phyloP scores from a whole-genome alignment of 1,140 invertebrate genomes.

The Paraescarpia echinospica region DNA sequence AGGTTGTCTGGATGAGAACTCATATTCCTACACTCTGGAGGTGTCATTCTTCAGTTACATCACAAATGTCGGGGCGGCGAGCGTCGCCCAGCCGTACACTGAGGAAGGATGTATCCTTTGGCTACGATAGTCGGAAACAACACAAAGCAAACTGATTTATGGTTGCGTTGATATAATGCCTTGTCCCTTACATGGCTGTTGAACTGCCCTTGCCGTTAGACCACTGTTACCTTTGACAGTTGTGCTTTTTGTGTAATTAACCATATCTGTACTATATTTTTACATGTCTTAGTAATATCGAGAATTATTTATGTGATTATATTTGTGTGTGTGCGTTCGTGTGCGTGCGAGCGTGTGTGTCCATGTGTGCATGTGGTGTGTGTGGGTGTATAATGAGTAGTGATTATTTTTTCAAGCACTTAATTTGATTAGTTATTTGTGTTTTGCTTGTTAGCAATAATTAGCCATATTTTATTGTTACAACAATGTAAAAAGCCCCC shows the following conservation, averaged over 20 bases:
- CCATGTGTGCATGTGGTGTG: too few species aligned
- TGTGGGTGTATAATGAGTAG: too few species aligned
- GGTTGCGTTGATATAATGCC: neutral
- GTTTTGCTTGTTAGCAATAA: neutral
- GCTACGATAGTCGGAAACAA: neutral
- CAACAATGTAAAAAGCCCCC: neutral
- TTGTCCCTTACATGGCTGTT: neutral
- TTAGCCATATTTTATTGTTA: neutral
- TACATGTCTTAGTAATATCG: too few species aligned
- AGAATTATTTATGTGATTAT: too few species aligned
- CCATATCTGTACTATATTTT: too few species aligned
- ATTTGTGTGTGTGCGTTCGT: too few species aligned
- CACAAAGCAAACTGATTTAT: neutral
- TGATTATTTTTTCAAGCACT: too few species aligned
- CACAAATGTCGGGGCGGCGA: constrained; percentile 63
- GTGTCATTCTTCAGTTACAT: constrained; percentile 85
- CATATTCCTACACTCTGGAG: constrained; percentile 83
- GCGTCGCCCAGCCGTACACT: constrained; percentile 74
- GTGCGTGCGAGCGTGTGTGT: too few species aligned
- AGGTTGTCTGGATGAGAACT: constrained; percentile 68
- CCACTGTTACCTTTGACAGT: too few species aligned
- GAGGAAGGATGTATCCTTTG: constrained; percentile 90
- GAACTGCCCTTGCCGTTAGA: neutral
- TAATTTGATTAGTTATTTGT: neutral
- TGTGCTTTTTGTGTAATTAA: too few species aligned